Conservation (phyloP, 92 coral and sea anemone genomes). For the Siderastrea siderea region DNA sequence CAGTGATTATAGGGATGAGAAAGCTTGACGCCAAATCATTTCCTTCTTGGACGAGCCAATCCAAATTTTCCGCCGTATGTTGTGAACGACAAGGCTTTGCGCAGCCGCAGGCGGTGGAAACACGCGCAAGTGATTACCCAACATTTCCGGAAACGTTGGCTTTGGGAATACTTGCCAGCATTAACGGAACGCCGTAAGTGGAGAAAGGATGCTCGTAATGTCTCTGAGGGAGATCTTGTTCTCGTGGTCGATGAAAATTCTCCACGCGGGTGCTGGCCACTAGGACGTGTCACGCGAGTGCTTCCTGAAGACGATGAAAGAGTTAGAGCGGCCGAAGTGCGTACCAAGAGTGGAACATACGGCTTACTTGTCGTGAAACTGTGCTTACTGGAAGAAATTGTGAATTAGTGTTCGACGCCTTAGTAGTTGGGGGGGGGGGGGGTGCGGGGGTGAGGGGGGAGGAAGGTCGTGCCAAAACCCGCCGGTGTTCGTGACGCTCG, state of each 20-base stretch:
- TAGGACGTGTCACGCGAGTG: too few species aligned
- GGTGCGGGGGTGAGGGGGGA: not conserved
- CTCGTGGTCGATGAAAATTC: not conserved
- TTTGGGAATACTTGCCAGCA: slow-evolving; percentile 59
- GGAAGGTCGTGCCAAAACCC: slow-evolving; percentile 19
- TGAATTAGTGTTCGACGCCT: slow-evolving; percentile 16
- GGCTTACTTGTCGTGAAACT: too few species aligned
- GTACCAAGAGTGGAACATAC: too few species aligned
- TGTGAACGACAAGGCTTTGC: slow-evolving; percentile 35
- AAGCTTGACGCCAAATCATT: slow-evolving; percentile 79
- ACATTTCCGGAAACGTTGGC: slow-evolving; percentile 75
- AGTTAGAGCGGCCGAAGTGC: too few species aligned
- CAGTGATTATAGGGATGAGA: slow-evolving; percentile 63
- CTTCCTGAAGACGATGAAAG: too few species aligned
- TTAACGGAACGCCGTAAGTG: slow-evolving; percentile 43
- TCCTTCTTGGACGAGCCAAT: slow-evolving; percentile 69
- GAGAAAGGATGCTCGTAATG: slow-evolving; percentile 21
- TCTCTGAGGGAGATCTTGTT: not conserved
- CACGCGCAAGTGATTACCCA: slow-evolving; percentile 78
- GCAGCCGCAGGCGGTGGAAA: slow-evolving; percentile 69
- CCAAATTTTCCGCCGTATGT: slow-evolving; percentile 55
- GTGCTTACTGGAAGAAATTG: not conserved
- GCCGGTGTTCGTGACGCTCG: too few species aligned
- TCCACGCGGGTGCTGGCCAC: too few species aligned
- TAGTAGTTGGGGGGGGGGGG: not conserved